A percentile compares a stretch with the other conserved stretches of the same genome.
These are phyloP conservation scores for Yponomeuta sedellus DNA, from an alignment of 2,888 invertebrate species.

Conservation along the genomic window DNA sequence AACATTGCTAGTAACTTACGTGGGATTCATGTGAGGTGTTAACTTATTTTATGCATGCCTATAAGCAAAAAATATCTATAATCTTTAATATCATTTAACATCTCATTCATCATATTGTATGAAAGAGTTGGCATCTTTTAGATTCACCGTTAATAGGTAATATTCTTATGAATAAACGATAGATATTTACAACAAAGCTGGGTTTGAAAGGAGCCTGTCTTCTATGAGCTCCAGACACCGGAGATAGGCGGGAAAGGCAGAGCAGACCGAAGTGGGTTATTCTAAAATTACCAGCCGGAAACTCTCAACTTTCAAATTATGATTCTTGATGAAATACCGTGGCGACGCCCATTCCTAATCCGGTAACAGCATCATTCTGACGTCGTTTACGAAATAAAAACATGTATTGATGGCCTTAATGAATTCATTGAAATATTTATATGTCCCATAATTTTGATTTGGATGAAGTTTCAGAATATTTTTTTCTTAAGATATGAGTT, in stretches of 20 bases:
- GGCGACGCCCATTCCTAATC: constrained; percentile 38
- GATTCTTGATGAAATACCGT: constrained; percentile 69
- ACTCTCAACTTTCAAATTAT: constrained; percentile 58
- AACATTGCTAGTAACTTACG: too few species aligned
- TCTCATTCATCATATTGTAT: too few species aligned
- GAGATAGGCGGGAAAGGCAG: constrained; percentile 9
- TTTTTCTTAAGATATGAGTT: not conserved
- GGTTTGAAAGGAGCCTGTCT: not conserved
- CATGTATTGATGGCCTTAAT: constrained; percentile 10
- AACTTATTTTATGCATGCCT: too few species aligned
- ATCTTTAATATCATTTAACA: too few species aligned
- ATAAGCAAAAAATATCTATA: too few species aligned
- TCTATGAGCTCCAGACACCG: not conserved
- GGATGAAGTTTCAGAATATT: not conserved
- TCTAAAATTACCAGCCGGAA: constrained; percentile 65
- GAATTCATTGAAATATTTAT: constrained; percentile 8
- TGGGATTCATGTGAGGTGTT: too few species aligned
- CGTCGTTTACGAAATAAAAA: constrained; percentile 22
- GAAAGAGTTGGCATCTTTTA: too few species aligned
- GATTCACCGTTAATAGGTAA: too few species aligned
- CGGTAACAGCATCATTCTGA: constrained; percentile 43
- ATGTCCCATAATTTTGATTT: not conserved
- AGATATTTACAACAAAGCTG: not conserved
- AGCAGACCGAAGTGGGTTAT: constrained; percentile 42
- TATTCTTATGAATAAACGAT: not conserved